A percentile compares a stretch with the other conserved stretches of the same genome.
phyloP scores from a whole-genome alignment of 2,797 vertebrate genomes.

The Harpagifer antarcticus region DNA sequence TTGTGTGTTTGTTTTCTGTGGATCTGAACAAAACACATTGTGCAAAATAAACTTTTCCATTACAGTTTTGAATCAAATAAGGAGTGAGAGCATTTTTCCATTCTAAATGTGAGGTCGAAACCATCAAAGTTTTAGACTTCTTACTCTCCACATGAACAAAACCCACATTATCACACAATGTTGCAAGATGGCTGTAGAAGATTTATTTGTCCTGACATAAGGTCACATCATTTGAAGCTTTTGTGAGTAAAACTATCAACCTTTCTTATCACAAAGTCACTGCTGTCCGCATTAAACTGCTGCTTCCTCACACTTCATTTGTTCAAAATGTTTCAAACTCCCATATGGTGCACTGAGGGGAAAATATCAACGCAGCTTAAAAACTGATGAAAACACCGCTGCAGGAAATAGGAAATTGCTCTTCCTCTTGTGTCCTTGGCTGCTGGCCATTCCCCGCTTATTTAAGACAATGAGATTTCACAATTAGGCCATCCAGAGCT shows the following conservation, averaged over 20 bases:
- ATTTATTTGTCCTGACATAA: background rate
- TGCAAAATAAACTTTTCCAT: constrained; percentile 24
- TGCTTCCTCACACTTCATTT: constrained; percentile 25
- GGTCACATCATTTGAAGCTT: background rate
- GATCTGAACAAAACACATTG: constrained; percentile 10
- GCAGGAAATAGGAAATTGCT: constrained; percentile 60
- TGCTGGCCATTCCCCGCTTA: constrained; percentile 48
- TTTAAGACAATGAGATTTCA: constrained; percentile 68
- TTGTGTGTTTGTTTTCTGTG: background rate
- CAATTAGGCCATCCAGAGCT: constrained; percentile 64
- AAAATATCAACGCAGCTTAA: constrained; percentile 54
- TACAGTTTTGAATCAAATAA: constrained; percentile 10
- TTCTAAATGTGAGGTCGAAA: constrained; percentile 5
- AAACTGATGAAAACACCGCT: constrained; percentile 45
- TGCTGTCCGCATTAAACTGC: background rate
- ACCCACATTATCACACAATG: background rate
- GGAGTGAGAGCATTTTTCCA: background rate
- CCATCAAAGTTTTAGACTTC: background rate
- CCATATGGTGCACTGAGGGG: background rate
- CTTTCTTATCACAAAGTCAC: constrained; percentile 22
- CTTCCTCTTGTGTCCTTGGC: constrained; percentile 63
- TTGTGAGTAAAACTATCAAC: background rate
- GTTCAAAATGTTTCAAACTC: constrained; percentile 28
- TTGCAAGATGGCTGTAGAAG: background rate
- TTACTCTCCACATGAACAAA: too few relatives aligned